Evolutionary conservation across 2,113 vertebrate species (phyloP), one percentile per base, ranked within the genome.

Genomic region (Etheostoma cragini): DNA sequence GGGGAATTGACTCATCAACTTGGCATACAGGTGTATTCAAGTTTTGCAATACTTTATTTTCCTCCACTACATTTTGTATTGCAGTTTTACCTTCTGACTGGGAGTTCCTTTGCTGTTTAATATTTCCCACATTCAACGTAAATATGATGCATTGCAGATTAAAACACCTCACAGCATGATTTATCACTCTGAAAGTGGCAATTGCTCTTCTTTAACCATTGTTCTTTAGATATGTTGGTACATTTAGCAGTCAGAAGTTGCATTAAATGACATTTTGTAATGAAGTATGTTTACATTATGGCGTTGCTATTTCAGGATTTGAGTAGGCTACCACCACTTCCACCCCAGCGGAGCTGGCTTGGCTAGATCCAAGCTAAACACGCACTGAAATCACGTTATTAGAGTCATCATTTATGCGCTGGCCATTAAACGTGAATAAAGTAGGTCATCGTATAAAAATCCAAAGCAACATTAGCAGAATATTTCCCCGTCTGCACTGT

Each of bases 361-460:
- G 33, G 17, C 19, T 42, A n/a, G 70, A 71, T 57, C 19, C 26
- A 54, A 19, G 67, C 80, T 14, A 66, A 65, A 66, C 8, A 57
- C 22, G 14, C 78, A n/a, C 35, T 0, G 8, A 49, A 63, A 80
- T 26, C 61, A 35, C 47, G 35, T 12, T 76, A 66, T 53, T 45
- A n/a, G 0, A 65, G 17, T 17, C 63, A 66, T 10, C 65, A 15
- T 47, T 5, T 38, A 64, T 19, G 42, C 63, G 33, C n/a, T 1
- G 26, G 21, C 50, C 42, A 21, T 49, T 64, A 78, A 73, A 74
- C 22, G 76, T 2, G 33, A 75, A 79, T 6, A 58, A 82, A 80
- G 46, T 22, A 75, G 83, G 73, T 78, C 81, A 76, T 58, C 11
- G 54, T n/a, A 35, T 1, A 26, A 33, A 67, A 61, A 56, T 5